These are phyloP conservation scores for Criorhina ranunculi DNA, from an alignment of 2,888 invertebrate genomes.

Conservation along the genomic window DNA sequence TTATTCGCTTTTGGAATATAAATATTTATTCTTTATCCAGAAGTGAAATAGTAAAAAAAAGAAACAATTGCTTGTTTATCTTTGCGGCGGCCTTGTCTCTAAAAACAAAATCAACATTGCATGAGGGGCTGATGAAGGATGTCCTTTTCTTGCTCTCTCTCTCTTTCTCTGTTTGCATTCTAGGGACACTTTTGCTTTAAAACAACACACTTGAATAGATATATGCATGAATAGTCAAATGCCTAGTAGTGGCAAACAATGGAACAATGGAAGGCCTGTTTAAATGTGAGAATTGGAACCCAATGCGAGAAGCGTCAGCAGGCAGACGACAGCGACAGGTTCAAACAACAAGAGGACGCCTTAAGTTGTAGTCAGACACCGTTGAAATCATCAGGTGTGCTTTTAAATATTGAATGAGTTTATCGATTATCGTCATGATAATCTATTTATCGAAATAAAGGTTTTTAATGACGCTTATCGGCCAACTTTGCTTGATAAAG, in stretches of 20 bases:
- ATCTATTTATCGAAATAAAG: conserved; percentile 47
- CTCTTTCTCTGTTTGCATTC: conserved; percentile 66
- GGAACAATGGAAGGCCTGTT: conserved; percentile 36
- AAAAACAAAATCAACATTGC: conserved; percentile 66
- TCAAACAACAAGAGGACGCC: conserved; percentile 20
- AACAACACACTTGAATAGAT: conserved; percentile 3
- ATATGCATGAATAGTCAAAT: conserved; percentile 26
- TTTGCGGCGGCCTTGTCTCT: conserved; percentile 60
- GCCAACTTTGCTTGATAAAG: conserved; percentile 24
- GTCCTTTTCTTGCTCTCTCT: conserved; percentile 68
- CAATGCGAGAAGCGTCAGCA: not conserved
- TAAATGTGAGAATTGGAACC: not conserved
- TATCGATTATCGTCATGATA: conserved; percentile 69
- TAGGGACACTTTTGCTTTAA: conserved; percentile 40
- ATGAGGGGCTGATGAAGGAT: conserved; percentile 66
- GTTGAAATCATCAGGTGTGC: conserved; percentile 72
- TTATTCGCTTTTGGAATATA: conserved; percentile 45
- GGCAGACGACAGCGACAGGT: conserved; percentile 29
- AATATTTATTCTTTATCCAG: conserved; percentile 50
- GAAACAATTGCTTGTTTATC: conserved; percentile 35
- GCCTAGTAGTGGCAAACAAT: conserved; percentile 52
- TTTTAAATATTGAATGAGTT: conserved; percentile 64
- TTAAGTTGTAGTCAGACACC: not conserved
- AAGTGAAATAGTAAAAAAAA: conserved; percentile 22
- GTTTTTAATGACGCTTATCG: conserved; percentile 44